Evolutionary conservation across 2,888 invertebrate species (phyloP).

Genomic region (Nesidiocoris tenuis): DNA sequence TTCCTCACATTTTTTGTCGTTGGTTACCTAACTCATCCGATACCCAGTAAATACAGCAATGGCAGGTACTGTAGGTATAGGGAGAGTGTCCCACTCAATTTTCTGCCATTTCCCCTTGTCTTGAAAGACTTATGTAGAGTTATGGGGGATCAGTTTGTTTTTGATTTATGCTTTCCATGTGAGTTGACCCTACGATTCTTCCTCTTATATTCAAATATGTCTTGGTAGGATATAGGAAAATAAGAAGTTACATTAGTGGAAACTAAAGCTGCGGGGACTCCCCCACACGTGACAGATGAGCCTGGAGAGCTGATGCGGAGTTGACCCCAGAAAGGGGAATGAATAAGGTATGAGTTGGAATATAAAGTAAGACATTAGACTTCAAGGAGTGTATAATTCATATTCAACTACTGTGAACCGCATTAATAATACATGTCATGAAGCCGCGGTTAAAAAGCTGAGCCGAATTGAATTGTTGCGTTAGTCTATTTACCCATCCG

Average conservation of each 20-base stretch:
- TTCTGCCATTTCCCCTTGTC: no score
- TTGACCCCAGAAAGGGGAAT: conserved; percentile 43
- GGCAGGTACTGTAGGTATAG: no score
- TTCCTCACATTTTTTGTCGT: no score
- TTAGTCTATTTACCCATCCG: no score
- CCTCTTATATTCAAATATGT: conserved; percentile 24
- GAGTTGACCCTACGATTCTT: not conserved
- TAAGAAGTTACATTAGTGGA: conserved; percentile 35
- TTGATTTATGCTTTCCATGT: no score
- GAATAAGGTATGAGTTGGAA: conserved; percentile 41
- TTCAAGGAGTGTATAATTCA: conserved; percentile 39
- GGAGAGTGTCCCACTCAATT: no score
- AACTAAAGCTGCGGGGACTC: conserved; percentile 23
- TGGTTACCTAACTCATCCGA: no score
- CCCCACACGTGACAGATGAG: conserved; percentile 39
- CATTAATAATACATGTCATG: conserved; percentile 40
- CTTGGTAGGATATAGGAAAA: conserved; percentile 19
- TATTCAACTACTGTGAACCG: conserved; percentile 36
- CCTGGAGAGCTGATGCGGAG: conserved; percentile 37
- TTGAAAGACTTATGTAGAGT: no score
- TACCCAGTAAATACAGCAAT: no score
- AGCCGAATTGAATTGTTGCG: not conserved
- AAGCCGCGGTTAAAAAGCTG: not conserved
- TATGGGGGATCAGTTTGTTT: not conserved
- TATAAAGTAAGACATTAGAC: conserved; percentile 44